phyloP scores from a whole-genome alignment of 2,888 invertebrate genomes.

The Patella depressa region DNA sequence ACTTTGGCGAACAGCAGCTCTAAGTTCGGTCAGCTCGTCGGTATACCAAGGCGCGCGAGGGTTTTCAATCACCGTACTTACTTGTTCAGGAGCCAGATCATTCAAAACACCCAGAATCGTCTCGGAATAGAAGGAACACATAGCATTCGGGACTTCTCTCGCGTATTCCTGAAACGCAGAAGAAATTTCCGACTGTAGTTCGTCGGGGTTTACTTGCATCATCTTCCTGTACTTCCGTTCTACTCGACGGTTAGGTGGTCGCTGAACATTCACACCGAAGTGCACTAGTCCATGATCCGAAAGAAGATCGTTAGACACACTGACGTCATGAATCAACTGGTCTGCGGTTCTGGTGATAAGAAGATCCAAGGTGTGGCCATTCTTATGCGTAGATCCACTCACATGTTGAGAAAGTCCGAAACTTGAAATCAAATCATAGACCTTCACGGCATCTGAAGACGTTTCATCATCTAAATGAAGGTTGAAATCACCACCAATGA shows the following conservation, averaged over 20 bases:
- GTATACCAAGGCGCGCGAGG: background rate
- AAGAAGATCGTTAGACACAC: background rate
- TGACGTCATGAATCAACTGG: conserved; percentile 7
- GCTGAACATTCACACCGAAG: conserved; percentile 1
- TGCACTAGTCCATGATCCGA: background rate
- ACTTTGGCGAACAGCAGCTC: conserved; percentile 5
- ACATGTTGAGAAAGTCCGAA: conserved; percentile 8
- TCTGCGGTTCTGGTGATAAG: conserved; percentile 1
- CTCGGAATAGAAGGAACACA: too few relatives aligned
- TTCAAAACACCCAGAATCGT: too few relatives aligned
- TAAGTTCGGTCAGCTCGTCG: background rate
- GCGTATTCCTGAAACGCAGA: conserved; percentile 1
- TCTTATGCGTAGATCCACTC: background rate
- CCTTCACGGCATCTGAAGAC: background rate
- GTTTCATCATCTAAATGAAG: conserved; percentile 10
- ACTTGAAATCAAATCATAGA: background rate
- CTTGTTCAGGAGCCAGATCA: too few relatives aligned
- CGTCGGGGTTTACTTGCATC: background rate
- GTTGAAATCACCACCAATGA: background rate
- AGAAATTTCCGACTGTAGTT: conserved; percentile 3
- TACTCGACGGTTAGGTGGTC: conserved; percentile 7
- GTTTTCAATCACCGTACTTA: background rate
- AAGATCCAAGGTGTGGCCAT: conserved; percentile 10
- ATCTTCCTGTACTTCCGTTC: conserved; percentile 2
- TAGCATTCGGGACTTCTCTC: too few relatives aligned